Conservation (phyloP, 2,797 vertebrate genomes). For the Lepilemur ruficaudatus region DNA sequence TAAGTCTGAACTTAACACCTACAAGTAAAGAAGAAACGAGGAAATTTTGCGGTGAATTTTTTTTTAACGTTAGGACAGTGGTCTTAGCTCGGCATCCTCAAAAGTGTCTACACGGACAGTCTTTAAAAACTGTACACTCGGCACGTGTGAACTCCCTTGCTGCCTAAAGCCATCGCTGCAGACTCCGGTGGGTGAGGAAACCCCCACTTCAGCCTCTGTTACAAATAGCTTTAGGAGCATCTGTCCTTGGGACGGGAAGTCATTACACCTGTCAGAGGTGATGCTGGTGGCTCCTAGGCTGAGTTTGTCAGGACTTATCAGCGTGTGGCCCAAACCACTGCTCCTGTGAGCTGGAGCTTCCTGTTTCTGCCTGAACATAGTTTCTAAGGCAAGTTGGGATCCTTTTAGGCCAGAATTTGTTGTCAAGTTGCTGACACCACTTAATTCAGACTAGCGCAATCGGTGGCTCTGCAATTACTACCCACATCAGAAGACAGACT, state of each 20-base stretch:
- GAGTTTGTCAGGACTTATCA: fast-evolving
- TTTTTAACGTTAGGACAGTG: not conserved
- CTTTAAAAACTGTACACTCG: not conserved
- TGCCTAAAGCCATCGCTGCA: fast-evolving
- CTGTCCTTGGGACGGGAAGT: not conserved
- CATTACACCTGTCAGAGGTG: fast-evolving
- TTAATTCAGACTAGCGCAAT: not conserved
- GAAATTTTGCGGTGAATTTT: not conserved
- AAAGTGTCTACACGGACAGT: no score
- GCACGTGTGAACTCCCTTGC: fast-evolving
- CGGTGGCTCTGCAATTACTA: not conserved
- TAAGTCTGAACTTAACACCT: not conserved
- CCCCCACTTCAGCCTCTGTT: not conserved
- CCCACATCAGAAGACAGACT: fast-evolving
- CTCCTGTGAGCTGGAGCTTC: fast-evolving
- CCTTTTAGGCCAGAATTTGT: not conserved
- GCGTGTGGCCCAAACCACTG: fast-evolving
- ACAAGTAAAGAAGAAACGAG: not conserved
- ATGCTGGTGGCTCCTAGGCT: fast-evolving
- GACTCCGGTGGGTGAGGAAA: not conserved
- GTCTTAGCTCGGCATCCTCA: not conserved
- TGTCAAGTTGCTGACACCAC: not conserved
- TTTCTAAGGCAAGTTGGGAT: not conserved
- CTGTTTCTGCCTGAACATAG: not conserved
- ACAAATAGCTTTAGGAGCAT: no score